These are phyloP conservation scores for Hippocampus guttulatus DNA, from an alignment of 2,113 vertebrate species.

Conservation along the genomic window DNA sequence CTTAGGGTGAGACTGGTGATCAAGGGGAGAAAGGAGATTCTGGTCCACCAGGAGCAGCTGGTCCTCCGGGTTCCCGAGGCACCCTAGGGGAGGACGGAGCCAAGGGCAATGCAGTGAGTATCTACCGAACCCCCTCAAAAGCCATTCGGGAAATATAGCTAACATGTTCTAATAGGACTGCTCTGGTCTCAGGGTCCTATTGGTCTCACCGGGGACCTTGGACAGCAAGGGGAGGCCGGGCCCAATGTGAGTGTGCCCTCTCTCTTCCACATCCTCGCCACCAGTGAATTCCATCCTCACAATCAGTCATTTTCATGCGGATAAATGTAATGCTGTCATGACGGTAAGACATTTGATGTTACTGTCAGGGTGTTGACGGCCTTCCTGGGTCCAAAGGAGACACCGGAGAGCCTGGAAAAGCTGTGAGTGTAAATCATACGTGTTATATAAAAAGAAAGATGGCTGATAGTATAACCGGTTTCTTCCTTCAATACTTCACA, in stretches of 20 bases:
- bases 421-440: conserved; percentile 70
- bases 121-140: not conserved
- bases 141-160: not conserved
- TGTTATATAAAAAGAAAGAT: not conserved
- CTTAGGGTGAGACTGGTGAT: conserved; percentile 82
- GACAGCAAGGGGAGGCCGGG: conserved; percentile 73
- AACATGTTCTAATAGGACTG: not conserved
- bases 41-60: conserved; percentile 83
- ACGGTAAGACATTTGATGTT: not conserved
- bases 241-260: conserved; percentile 66
- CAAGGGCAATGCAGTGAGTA: conserved; percentile 85
- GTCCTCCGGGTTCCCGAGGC: conserved; percentile 89
- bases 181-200: conserved; percentile 70
- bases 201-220: conserved; percentile 71
- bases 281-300: not conserved
- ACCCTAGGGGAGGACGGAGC: conserved; percentile 87
- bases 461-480: not conserved
- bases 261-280: not conserved
- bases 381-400: conserved; percentile 89
- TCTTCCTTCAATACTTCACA: conserved; percentile 42
- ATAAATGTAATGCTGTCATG: not conserved
- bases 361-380: conserved; percentile 85
- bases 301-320: not conserved
- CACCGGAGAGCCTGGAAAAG: conserved; percentile 86
- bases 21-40: conserved; percentile 93